Percentiles rank a stretch among this genome's conserved stretches.
Conservation (phyloP, 2,113 vertebrate species). For the Ciconia maguari region DNA sequence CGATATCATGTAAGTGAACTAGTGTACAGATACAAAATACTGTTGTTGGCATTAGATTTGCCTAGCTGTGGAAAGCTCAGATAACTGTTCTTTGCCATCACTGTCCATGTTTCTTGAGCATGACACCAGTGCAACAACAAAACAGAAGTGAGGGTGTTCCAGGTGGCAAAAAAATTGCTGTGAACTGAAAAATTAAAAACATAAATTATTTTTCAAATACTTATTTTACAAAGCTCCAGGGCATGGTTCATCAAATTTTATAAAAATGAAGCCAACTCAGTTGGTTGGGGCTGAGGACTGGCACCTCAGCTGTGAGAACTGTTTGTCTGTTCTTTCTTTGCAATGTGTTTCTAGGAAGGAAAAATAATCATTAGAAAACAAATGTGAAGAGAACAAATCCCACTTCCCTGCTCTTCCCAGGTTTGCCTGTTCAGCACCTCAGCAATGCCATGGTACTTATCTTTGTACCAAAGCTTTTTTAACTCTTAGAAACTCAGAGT, state of each 20-base stretch:
- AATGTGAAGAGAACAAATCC: not conserved
- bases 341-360: not conserved
- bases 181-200: slow-evolving; percentile 3
- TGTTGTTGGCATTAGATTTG: not conserved
- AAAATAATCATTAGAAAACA: not conserved
- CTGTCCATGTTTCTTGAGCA: not conserved
- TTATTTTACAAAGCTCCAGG: not conserved
- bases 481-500: not conserved
- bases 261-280: not conserved
- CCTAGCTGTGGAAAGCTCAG: not conserved
- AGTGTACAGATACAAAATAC: not conserved
- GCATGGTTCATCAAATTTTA: not conserved
- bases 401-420: not conserved
- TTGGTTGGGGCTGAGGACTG: not conserved
- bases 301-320: not conserved
- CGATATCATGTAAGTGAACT: not conserved
- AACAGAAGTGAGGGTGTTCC: not conserved
- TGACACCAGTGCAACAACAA: not conserved
- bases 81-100: not conserved
- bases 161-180: not conserved
- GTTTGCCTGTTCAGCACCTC: not conserved
- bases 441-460: not conserved
- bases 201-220: not conserved
- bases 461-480: not conserved
- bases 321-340: not conserved